These are phyloP conservation scores for Hippocampus mohnikei DNA, from an alignment of 2,113 vertebrate genomes.

Conservation along the genomic window DNA sequence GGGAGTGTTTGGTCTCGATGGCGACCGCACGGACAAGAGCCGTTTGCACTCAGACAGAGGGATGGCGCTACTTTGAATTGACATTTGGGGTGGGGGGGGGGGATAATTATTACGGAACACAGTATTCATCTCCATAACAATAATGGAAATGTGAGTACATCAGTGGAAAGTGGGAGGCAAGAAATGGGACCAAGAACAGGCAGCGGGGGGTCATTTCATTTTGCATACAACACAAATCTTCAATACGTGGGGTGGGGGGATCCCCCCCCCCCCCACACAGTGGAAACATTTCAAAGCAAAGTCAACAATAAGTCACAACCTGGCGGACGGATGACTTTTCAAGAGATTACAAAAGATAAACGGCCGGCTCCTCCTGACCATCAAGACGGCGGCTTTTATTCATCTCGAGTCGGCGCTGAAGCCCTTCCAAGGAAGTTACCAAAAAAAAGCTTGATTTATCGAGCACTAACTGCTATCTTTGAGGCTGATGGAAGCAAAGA, in stretches of 20 bases:
- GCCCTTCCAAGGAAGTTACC: neutral
- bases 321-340: slow-evolving; percentile 3
- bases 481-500: slow-evolving; percentile 1
- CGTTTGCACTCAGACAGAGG: slow-evolving; percentile 3
- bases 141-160: neutral
- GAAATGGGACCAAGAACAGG: too few relatives aligned
- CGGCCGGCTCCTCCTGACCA: neutral
- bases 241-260: neutral
- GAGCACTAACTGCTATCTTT: slow-evolving; percentile 3
- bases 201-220: too few relatives aligned
- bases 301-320: slow-evolving; percentile 4
- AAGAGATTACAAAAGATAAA: neutral
- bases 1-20: slow-evolving; percentile 48
- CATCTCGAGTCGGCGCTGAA: neutral
- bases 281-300: slow-evolving; percentile 11
- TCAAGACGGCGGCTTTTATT: neutral
- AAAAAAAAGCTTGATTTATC: slow-evolving; percentile 17
- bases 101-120: slow-evolving; percentile 10
- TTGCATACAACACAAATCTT: neutral
- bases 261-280: slow-evolving; percentile 8
- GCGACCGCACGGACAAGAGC: slow-evolving; percentile 45
- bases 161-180: slow-evolving; percentile 41
- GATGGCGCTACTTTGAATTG: slow-evolving; percentile 22
- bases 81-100: slow-evolving; percentile 38
- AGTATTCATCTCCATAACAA: slow-evolving; percentile 1